phyloP scores from a whole-genome alignment of 1,140 invertebrate species.

The Aphaenogaster rudis region DNA sequence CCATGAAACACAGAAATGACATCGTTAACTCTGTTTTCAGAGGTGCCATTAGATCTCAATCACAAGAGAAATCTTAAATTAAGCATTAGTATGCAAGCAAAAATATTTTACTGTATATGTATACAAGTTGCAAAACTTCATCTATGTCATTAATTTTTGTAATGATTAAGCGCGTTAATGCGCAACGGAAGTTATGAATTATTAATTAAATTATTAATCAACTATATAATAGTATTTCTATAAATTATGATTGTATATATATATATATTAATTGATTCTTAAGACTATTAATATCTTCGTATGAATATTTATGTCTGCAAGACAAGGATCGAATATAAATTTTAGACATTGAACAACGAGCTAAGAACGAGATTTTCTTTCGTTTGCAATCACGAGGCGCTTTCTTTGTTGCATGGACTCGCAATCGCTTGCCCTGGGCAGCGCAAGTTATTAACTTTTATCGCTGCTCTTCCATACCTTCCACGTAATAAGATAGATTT shows the following conservation, averaged over 20 bases:
- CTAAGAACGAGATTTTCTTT: not conserved
- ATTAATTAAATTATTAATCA: constrained; percentile 15
- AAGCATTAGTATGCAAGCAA: not conserved
- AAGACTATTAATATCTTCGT: not conserved
- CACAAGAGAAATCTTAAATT: not conserved
- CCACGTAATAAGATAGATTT: constrained; percentile 17
- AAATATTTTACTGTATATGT: not conserved
- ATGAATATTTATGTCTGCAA: not conserved
- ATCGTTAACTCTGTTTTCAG: constrained; percentile 10
- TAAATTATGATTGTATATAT: not conserved
- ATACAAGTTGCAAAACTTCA: not conserved
- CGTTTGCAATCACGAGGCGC: not conserved
- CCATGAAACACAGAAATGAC: constrained; percentile 26
- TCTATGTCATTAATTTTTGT: not conserved
- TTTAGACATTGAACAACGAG: not conserved
- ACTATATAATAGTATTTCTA: not conserved
- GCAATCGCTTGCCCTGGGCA: not conserved
- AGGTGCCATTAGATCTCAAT: not conserved
- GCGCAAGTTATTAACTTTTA: constrained; percentile 40
- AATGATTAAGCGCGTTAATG: not conserved
- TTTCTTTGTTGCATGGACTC: not conserved
- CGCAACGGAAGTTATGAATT: not conserved
- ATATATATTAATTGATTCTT: not conserved
- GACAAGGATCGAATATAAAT: not conserved
- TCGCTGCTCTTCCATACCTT: not conserved